Conservation (phyloP, 1,140 invertebrate genomes). For the Proctacanthus coquilletti region DNA sequence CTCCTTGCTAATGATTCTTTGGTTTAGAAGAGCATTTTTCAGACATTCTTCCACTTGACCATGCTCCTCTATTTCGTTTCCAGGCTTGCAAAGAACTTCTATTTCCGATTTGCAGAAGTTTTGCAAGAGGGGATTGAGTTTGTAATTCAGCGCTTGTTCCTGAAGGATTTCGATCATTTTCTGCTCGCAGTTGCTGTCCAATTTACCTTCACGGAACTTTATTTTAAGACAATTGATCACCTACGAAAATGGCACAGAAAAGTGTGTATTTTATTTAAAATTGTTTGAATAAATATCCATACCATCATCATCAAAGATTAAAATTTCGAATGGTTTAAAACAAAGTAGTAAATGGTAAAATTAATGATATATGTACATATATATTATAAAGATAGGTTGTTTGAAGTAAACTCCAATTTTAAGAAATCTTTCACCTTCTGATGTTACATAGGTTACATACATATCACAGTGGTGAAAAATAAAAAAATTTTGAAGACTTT, state of each 20-base stretch:
- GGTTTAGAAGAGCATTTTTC: slow-evolving; percentile 58
- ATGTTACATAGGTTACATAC: too few species aligned
- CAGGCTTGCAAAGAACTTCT: slow-evolving; percentile 40
- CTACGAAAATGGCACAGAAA: too few species aligned
- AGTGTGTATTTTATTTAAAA: background rate
- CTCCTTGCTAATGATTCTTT: slow-evolving; percentile 52
- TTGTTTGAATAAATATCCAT: too few species aligned
- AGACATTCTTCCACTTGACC: slow-evolving; percentile 72
- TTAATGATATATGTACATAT: too few species aligned
- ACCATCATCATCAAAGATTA: too few species aligned
- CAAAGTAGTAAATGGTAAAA: too few species aligned
- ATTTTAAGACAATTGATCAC: slow-evolving; percentile 56
- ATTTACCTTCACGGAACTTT: slow-evolving; percentile 55
- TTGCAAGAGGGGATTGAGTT: slow-evolving; percentile 66
- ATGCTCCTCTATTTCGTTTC: slow-evolving; percentile 36
- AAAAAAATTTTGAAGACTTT: too few species aligned
- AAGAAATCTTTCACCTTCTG: too few species aligned
- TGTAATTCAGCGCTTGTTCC: slow-evolving; percentile 75
- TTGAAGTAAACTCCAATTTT: too few species aligned
- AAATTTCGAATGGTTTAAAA: too few species aligned
- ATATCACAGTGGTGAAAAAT: too few species aligned
- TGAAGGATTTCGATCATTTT: slow-evolving; percentile 67
- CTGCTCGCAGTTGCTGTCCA: slow-evolving; percentile 59
- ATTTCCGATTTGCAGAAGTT: slow-evolving; percentile 59
- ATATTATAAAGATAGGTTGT: too few species aligned